Conservation (phyloP, 2,888 invertebrate species). For the Hydropsyche betteni region DNA sequence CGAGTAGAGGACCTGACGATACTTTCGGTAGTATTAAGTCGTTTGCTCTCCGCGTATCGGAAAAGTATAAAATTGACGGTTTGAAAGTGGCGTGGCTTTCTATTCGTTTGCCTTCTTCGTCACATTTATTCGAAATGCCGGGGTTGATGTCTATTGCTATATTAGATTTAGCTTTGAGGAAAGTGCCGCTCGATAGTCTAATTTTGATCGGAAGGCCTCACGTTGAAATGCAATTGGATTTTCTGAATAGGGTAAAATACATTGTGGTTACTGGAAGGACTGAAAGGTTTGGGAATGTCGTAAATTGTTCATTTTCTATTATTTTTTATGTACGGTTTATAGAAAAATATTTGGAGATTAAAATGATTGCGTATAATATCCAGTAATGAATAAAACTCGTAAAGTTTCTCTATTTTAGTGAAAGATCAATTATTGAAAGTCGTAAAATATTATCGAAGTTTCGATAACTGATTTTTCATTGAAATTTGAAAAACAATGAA, state of each 20-base stretch:
- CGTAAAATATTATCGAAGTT: too few relatives aligned
- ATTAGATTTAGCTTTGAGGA: conserved; percentile 74
- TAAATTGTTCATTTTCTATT: too few relatives aligned
- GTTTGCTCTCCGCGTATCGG: conserved; percentile 69
- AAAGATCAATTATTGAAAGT: too few relatives aligned
- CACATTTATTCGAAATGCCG: conserved; percentile 49
- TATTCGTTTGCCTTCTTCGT: conserved; percentile 65
- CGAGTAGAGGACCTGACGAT: conserved; percentile 72
- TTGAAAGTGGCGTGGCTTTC: conserved; percentile 77
- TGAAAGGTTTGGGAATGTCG: too few relatives aligned
- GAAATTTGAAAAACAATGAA: too few relatives aligned
- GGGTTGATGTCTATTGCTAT: conserved; percentile 63
- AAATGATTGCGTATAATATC: too few relatives aligned
- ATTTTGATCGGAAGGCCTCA: conserved; percentile 74
- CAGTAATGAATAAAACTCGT: too few relatives aligned
- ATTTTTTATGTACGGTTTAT: too few relatives aligned
- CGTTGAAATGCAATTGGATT: conserved; percentile 80
- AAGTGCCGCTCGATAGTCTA: conserved; percentile 77
- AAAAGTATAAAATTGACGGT: conserved; percentile 73
- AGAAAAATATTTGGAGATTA: too few relatives aligned
- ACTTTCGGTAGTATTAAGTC: conserved; percentile 71
- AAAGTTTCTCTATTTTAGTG: too few relatives aligned
- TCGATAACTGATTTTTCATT: too few relatives aligned
- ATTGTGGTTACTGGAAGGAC: too few relatives aligned
- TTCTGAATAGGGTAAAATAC: conserved; percentile 81